Evolutionary conservation across 2,113 vertebrate species (phyloP).

Genomic region (Psilopsiagon aymara): DNA sequence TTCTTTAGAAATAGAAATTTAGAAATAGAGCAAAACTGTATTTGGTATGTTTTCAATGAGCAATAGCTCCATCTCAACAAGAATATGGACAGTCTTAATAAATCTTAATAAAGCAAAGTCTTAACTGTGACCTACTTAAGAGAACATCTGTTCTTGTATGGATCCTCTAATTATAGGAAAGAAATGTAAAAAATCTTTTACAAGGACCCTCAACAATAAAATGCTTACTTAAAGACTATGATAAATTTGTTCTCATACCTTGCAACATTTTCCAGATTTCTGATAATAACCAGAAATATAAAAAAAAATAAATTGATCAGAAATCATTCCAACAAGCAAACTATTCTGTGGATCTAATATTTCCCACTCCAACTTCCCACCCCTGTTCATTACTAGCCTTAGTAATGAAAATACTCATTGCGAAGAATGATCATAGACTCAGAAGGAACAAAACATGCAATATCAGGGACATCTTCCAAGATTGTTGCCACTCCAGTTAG

Average conservation of each 20-base stretch:
- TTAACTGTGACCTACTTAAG: neutral
- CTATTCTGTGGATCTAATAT: neutral
- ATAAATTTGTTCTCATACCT: neutral
- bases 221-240: neutral
- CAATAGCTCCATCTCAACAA: neutral
- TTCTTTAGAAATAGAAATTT: neutral
- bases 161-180: neutral
- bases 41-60: neutral
- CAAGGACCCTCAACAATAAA: neutral
- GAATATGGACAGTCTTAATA: neutral
- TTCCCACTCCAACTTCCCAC: neutral
- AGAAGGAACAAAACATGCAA: neutral
- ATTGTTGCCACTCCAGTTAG: neutral
- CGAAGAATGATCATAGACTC: neutral
- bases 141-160: neutral
- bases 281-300: neutral
- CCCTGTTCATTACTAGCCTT: neutral
- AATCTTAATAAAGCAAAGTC: neutral
- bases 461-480: neutral
- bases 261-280: neutral
- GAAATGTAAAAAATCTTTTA: neutral
- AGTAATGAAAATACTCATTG: neutral
- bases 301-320: neutral
- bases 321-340: neutral
- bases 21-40: neutral